A percentile compares a stretch with the other conserved stretches of the same genome.
phyloP scores from a whole-genome alignment of 1,140 invertebrate genomes.

The Medauroidea extradentata region DNA sequence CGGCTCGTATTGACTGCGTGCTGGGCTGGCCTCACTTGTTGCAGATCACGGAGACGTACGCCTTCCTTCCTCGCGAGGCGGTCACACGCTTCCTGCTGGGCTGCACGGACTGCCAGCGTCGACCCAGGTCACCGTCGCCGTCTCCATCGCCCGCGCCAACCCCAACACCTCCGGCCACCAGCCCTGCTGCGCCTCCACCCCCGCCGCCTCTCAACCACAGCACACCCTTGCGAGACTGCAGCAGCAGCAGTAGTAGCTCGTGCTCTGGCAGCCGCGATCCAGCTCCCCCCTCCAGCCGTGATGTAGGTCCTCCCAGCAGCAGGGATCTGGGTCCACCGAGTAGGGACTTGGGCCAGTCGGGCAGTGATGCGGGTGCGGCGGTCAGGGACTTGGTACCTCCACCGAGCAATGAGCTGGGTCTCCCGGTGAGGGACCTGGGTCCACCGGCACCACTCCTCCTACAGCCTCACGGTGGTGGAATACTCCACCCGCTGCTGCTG shows the following conservation, averaged over 20 bases:
- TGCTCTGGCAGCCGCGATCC: slow-evolving; percentile 24
- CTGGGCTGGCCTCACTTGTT: slow-evolving; percentile 23
- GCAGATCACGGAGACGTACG: slow-evolving; percentile 93
- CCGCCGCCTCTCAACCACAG: slow-evolving; percentile 3
- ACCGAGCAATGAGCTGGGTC: neutral
- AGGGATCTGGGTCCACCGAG: neutral
- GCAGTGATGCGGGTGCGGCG: no score
- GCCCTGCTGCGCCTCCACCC: neutral
- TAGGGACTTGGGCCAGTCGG: no score
- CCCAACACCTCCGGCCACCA: slow-evolving; percentile 5
- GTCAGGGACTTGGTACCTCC: no score
- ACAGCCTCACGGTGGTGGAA: neutral
- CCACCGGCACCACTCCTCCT: neutral
- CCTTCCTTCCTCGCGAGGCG: slow-evolving; percentile 89
- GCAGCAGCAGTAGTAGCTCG: slow-evolving; percentile 3
- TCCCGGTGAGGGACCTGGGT: slow-evolving; percentile 2
- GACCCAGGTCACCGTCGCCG: slow-evolving; percentile 71
- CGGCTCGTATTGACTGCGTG: no score
- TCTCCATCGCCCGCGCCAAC: slow-evolving; percentile 16
- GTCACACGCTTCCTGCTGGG: slow-evolving; percentile 91
- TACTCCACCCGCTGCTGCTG: neutral
- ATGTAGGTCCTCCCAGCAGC: neutral
- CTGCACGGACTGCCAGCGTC: slow-evolving; percentile 88
- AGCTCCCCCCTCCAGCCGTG: slow-evolving; percentile 31
- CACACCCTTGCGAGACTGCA: neutral